Evolutionary conservation across 23 tunicate genomes (phyloP).

Genomic region (Styela clava): DNA sequence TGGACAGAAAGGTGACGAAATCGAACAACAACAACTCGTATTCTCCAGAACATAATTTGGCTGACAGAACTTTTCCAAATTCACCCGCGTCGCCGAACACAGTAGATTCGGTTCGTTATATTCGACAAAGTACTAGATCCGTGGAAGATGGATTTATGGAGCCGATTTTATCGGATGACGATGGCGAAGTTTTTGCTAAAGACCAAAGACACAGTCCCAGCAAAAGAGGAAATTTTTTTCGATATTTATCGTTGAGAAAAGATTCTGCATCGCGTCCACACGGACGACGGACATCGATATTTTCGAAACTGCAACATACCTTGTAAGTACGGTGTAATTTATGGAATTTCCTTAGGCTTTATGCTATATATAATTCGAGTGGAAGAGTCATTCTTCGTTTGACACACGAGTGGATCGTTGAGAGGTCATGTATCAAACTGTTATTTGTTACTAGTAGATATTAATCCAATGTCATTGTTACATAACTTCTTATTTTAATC

Average conservation of each 20-base stretch:
- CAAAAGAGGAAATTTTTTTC: background rate
- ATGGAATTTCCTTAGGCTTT: too few species aligned
- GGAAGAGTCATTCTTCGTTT: too few species aligned
- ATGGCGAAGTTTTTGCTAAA: background rate
- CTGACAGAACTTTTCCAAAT: background rate
- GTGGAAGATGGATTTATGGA: background rate
- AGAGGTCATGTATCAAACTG: too few species aligned
- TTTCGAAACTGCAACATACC: background rate
- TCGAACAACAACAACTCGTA: background rate
- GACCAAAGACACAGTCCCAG: background rate
- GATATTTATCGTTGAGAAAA: background rate
- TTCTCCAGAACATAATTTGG: background rate
- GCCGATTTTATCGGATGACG: background rate
- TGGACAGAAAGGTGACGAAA: background rate
- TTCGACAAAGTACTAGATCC: background rate
- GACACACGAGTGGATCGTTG: too few species aligned
- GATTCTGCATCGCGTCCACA: background rate
- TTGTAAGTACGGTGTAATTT: too few species aligned
- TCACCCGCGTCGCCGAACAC: background rate
- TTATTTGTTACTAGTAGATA: too few species aligned
- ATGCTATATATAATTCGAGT: too few species aligned
- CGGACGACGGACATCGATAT: background rate
- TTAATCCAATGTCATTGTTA: too few species aligned
- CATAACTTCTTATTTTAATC: too few species aligned
- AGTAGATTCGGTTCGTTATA: background rate